Evolutionary conservation across 2,113 vertebrate species (phyloP).

Genomic region (Castor canadensis): DNA sequence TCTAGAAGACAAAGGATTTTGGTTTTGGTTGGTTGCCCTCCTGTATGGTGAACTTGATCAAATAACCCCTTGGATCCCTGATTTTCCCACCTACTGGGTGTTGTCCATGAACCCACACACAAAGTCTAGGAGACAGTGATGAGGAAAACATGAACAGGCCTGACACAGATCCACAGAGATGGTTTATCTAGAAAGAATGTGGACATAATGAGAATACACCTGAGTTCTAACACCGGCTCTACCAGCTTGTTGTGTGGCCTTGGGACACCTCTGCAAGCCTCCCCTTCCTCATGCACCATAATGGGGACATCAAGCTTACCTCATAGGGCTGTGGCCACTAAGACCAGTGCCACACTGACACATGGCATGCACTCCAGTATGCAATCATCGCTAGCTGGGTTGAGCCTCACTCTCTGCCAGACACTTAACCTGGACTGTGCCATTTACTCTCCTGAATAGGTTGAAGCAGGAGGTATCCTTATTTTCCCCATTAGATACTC

Average conservation of each 20-base stretch:
- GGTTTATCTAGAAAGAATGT: background rate
- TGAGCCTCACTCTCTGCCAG: accelerated
- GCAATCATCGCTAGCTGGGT: background rate
- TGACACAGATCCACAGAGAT: background rate
- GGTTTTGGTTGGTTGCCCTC: background rate
- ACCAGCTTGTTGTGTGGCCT: background rate
- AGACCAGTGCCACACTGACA: accelerated
- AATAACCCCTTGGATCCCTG: background rate
- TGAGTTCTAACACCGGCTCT: background rate
- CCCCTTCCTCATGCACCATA: background rate
- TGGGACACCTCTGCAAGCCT: background rate
- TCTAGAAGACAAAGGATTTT: background rate
- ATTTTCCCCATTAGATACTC: background rate
- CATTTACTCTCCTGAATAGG: background rate
- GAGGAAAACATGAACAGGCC: background rate
- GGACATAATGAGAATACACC: background rate
- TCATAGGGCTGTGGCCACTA: background rate
- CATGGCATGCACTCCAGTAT: accelerated
- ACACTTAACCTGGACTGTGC: background rate
- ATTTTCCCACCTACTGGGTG: background rate
- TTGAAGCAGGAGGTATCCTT: background rate
- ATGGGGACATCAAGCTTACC: background rate
- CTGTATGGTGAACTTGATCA: background rate
- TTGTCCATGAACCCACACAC: background rate
- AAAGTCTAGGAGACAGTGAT: background rate